These are phyloP conservation scores for Telmatochromis sp. DNA, from an alignment of 2,113 vertebrate species.

Conservation along the genomic window DNA sequence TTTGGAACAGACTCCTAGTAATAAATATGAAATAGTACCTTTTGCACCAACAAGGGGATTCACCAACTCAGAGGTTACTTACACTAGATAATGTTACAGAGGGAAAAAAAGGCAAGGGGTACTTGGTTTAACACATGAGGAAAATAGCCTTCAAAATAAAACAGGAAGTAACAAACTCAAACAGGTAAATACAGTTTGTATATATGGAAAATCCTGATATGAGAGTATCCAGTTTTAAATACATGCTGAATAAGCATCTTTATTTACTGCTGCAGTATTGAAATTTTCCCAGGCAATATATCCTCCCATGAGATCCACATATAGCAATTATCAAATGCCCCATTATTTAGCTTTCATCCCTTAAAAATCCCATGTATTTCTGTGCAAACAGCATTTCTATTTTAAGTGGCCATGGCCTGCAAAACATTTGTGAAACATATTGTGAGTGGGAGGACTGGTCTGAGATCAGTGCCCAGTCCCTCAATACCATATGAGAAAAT, in stretches of 20 bases:
- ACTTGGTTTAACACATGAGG: background rate
- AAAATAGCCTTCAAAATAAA: background rate
- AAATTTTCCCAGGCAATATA: background rate
- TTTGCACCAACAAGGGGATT: background rate
- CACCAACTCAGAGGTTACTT: background rate
- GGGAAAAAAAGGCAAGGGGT: background rate
- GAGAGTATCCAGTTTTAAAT: background rate
- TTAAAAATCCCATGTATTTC: background rate
- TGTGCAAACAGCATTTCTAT: background rate
- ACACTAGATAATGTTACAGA: background rate
- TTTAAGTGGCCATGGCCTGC: background rate
- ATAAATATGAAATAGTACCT: background rate
- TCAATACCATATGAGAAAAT: background rate
- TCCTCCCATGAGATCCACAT: background rate
- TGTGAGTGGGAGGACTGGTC: conserved; percentile 27
- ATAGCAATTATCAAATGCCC: background rate
- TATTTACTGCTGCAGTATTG: background rate
- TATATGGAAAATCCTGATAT: background rate
- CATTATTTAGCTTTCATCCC: background rate
- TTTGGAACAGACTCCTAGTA: background rate
- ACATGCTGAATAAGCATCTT: background rate
- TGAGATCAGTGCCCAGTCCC: background rate
- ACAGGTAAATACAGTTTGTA: background rate
- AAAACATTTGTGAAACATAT: conserved; percentile 15
- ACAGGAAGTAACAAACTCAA: background rate